Base-by-base conservation (phyloP, 2,113 vertebrate genomes). In the Probosciger aterrimus region DNA sequence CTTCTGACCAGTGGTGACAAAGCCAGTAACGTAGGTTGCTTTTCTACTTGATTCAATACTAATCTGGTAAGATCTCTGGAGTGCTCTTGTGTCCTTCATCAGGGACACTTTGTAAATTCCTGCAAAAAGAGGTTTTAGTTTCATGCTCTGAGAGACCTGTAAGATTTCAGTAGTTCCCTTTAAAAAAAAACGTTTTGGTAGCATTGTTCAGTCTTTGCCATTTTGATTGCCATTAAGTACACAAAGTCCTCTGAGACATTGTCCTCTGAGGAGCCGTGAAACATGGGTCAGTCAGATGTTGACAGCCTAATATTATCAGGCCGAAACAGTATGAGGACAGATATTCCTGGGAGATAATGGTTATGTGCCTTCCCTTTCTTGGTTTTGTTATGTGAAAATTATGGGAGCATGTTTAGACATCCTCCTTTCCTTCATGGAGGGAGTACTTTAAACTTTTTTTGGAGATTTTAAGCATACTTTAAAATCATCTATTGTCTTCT, bases 171-270 rank as follows among this genome's bases (percentile, higher is more conserved):
- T 47, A 82, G n/a, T 18, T 96, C 9, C 30, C 46, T 68, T 91
- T 78, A 27, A 13, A 57, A 62, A 74, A 70, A 82, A 18, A 1
- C 30, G 0, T 53, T 90, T 92, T 84, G 80, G 37, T 53, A 88
- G 55, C 30, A 77, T 44, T 92, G 43, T 88, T 90, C 60, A 76
- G 47, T 82, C 44, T 86, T 79, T 89, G 50, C 65, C 80, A 43
- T 89, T 96, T 87, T 95, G 82, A 75, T 83, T 96, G 93, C 65
- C 31, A 57, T 41, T 76, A 90, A 91, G 50, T 44, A 75, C 67
- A 76, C 25, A 30, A 77, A 64, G 44, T 64, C 91, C 68, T 78
- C 28, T 63, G 27, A 76, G 55, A 46, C 50, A 22, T 30, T 24
- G 10, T 43, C 43, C 59, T 88, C 43, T 53, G 68, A 74, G 39